phyloP scores from a whole-genome alignment of 2,113 vertebrate genomes.

The Synodontis membranacea region DNA sequence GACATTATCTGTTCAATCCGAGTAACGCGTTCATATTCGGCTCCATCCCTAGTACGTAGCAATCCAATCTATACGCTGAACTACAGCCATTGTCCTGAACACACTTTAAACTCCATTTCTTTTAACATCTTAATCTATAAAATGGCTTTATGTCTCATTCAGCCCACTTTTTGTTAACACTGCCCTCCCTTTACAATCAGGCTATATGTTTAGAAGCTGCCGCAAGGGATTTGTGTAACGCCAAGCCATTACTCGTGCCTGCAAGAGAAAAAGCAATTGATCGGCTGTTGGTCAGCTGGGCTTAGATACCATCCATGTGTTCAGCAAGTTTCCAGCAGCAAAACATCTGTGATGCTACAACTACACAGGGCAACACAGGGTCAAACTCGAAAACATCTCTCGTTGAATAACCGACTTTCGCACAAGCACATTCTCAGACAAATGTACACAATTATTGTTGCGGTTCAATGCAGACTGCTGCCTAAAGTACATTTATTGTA shows the following conservation, averaged over 20 bases:
- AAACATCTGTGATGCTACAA: background rate
- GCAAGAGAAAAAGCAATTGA: constrained; percentile 35
- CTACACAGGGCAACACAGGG: background rate
- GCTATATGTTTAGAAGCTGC: constrained; percentile 21
- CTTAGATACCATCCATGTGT: constrained; percentile 29
- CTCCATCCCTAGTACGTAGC: background rate
- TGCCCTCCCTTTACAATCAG: constrained; percentile 1
- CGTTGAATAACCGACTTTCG: background rate
- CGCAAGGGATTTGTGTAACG: constrained; percentile 38
- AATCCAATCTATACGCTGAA: background rate
- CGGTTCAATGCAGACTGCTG: background rate
- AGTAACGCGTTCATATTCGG: background rate
- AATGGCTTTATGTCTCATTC: constrained; percentile 31
- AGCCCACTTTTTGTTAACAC: background rate
- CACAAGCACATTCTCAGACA: background rate
- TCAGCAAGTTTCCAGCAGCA: constrained; percentile 35
- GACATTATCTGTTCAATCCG: background rate
- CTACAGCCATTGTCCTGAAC: background rate
- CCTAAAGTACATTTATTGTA: background rate
- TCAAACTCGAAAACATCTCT: background rate
- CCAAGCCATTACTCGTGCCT: constrained; percentile 36
- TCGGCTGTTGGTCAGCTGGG: constrained; percentile 37
- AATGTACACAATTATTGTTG: background rate
- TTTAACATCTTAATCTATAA: constrained; percentile 43
- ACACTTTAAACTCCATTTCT: background rate